phyloP scores from a whole-genome alignment of 2,888 invertebrate genomes.

The Pseudococcus longispinus region DNA sequence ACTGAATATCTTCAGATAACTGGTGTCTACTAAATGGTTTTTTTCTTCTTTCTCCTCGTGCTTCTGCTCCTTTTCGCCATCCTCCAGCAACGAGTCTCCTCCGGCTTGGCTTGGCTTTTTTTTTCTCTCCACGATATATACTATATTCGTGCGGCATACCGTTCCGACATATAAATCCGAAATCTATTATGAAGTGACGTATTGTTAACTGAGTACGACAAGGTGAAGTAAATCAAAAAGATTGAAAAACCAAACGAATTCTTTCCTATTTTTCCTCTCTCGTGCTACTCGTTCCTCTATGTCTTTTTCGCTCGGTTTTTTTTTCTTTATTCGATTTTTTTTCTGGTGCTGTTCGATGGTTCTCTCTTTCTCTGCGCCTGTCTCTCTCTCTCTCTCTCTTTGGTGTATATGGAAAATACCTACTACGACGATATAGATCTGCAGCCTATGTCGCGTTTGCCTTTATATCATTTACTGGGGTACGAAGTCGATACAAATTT shows the following conservation, averaged over 20 bases:
- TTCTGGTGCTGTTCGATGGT: not conserved
- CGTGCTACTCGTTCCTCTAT: not conserved
- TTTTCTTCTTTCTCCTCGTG: not conserved
- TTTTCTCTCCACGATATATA: not conserved
- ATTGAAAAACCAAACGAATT: conserved; percentile 26
- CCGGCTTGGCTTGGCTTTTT: not conserved
- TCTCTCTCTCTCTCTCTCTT: too few relatives aligned
- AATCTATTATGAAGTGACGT: conserved; percentile 46
- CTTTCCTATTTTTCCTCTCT: not conserved
- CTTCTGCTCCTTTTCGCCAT: too few relatives aligned
- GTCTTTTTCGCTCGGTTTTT: not conserved
- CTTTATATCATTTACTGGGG: not conserved
- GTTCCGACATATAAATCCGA: conserved; percentile 35
- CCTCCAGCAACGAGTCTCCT: not conserved
- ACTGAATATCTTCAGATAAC: conserved; percentile 43
- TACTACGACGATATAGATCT: not conserved
- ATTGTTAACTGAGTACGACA: conserved; percentile 39
- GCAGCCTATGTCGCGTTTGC: not conserved
- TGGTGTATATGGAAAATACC: too few relatives aligned
- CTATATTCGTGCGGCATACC: conserved; percentile 13
- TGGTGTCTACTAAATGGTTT: conserved; percentile 45
- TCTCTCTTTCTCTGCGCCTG: not conserved
- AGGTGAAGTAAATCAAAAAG: conserved; percentile 30
- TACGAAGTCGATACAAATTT: not conserved
- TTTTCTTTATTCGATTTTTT: not conserved